A percentile compares a stretch with the other conserved stretches of the same genome.
These are phyloP conservation scores for Cololabis saira DNA, from an alignment of 2,113 vertebrate species.

Conservation along the genomic window DNA sequence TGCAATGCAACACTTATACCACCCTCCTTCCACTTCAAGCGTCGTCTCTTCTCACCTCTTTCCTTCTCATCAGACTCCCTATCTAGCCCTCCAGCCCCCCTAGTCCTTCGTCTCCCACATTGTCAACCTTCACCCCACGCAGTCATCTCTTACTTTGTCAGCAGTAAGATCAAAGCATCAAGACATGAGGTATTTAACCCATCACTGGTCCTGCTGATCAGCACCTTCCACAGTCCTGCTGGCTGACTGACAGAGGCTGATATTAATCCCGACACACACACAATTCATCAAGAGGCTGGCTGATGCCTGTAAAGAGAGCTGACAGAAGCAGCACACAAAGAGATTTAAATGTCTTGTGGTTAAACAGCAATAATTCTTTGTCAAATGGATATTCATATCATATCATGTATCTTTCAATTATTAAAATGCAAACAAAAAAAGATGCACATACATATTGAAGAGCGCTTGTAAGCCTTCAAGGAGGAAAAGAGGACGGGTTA, in stretches of 20 bases:
- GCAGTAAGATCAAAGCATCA: slow-evolving; percentile 67
- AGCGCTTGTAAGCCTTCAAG: slow-evolving; percentile 19
- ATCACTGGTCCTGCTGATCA: slow-evolving; percentile 55
- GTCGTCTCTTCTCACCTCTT: slow-evolving; percentile 16
- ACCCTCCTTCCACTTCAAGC: slow-evolving; percentile 12
- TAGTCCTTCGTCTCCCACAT: slow-evolving; percentile 38
- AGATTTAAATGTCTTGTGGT: neutral
- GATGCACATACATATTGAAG: neutral
- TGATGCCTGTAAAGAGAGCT: neutral
- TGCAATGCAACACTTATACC: slow-evolving; percentile 47
- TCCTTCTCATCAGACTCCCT: slow-evolving; percentile 35
- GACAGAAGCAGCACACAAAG: slow-evolving; percentile 1
- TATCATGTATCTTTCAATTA: neutral
- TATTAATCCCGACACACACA: slow-evolving; percentile 20
- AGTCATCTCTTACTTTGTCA: slow-evolving; percentile 47
- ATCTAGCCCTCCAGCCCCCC: slow-evolving; percentile 23
- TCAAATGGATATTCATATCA: neutral
- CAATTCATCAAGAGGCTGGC: slow-evolving; percentile 3
- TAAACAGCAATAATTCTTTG: neutral
- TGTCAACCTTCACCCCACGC: slow-evolving; percentile 43
- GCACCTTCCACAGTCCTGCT: slow-evolving; percentile 48
- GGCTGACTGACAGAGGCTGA: slow-evolving; percentile 25
- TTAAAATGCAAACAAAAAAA: neutral
- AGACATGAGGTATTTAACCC: slow-evolving; percentile 67
- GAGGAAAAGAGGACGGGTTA: slow-evolving; percentile 49